phyloP scores from a whole-genome alignment of 2,113 vertebrate genomes.

The Pithys albifrons region DNA sequence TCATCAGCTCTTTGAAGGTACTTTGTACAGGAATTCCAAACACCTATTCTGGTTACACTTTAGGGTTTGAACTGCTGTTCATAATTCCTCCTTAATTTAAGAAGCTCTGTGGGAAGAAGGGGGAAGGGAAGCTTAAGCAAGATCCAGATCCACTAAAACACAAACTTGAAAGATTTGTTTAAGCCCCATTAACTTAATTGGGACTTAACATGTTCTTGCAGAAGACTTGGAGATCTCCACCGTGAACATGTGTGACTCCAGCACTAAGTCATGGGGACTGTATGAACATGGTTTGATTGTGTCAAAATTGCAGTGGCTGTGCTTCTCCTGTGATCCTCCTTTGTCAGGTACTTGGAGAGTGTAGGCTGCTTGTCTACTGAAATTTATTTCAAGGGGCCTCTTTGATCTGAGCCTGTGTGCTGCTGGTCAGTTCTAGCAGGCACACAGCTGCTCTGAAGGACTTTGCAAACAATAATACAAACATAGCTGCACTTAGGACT shows the following conservation, averaged over 20 bases:
- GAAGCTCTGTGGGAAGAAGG: neutral
- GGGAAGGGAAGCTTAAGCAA: neutral
- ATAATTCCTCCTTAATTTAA: neutral
- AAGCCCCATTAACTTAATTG: constrained; percentile 33
- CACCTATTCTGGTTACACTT: neutral
- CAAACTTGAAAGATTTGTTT: neutral
- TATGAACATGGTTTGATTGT: neutral
- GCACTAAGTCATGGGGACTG: neutral
- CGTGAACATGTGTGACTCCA: neutral
- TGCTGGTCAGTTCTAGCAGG: neutral
- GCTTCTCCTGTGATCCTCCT: neutral
- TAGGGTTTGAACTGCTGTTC: neutral
- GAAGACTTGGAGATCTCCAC: neutral
- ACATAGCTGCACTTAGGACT: constrained; percentile 55
- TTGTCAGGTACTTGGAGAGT: neutral
- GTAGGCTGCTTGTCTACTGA: neutral
- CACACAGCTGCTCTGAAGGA: neutral
- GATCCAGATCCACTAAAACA: neutral
- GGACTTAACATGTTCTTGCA: neutral
- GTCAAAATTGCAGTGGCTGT: accelerated
- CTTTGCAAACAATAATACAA: constrained; percentile 12
- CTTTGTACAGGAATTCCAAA: neutral
- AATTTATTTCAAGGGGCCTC: neutral
- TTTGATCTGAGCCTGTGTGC: neutral
- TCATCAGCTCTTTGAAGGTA: neutral